Percentiles rank a stretch among this genome's conserved stretches.
These are phyloP conservation scores for Tuberolachnus salignus DNA, from an alignment of 2,888 invertebrate genomes.

Conservation along the genomic window DNA sequence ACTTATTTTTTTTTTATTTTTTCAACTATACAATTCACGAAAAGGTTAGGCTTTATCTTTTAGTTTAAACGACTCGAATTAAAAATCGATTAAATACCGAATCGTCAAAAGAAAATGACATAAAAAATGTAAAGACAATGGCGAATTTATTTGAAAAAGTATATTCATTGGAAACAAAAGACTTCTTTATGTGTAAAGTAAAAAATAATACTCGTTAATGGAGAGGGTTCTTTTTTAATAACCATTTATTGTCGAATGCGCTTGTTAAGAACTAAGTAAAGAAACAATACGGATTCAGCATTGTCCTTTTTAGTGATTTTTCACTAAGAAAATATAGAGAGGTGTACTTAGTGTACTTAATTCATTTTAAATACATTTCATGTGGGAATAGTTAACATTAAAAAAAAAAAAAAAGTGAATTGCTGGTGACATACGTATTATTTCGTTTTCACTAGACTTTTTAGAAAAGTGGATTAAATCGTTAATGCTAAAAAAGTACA, in stretches of 20 bases:
- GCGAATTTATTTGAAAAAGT: slow-evolving; percentile 42
- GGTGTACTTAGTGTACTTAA: slow-evolving; percentile 14
- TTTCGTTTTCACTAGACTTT: slow-evolving; percentile 17
- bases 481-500: neutral
- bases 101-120: slow-evolving; percentile 36
- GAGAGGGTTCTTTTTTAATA: slow-evolving; percentile 48
- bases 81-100: slow-evolving; percentile 48
- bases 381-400: slow-evolving; percentile 8
- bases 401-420: slow-evolving; percentile 2
- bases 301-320: slow-evolving; percentile 37
- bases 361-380: slow-evolving; percentile 29
- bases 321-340: slow-evolving; percentile 19
- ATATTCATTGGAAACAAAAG: slow-evolving; percentile 50
- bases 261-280: slow-evolving; percentile 37
- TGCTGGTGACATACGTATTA: neutral
- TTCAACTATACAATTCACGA: neutral
- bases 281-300: slow-evolving; percentile 35
- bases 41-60: slow-evolving; percentile 2
- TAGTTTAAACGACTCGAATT: slow-evolving; percentile 37
- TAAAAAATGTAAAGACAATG: slow-evolving; percentile 43
- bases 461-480: neutral
- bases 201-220: slow-evolving; percentile 53
- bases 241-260: slow-evolving; percentile 44
- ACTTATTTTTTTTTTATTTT: slow-evolving; percentile 4
- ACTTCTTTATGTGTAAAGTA: slow-evolving; percentile 31